Evolutionary conservation across 2,888 invertebrate genomes (phyloP).

Genomic region (Bugula neritina): DNA sequence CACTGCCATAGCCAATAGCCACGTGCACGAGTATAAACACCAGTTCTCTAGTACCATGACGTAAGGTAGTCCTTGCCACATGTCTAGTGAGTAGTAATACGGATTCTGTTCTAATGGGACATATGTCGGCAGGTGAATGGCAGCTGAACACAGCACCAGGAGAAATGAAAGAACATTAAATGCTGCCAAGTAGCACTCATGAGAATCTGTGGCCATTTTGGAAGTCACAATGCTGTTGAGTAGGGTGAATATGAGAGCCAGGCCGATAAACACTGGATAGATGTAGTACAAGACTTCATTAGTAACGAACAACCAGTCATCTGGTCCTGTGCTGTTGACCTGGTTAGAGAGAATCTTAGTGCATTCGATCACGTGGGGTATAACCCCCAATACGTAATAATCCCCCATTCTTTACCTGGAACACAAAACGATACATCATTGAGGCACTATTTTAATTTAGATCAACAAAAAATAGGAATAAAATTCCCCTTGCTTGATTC

Average conservation of each 20-base stretch:
- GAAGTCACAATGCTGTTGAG: constrained; percentile 42
- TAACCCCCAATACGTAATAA: background rate
- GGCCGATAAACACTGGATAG: constrained; percentile 40
- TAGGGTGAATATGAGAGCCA: constrained; percentile 41
- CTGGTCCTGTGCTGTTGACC: background rate
- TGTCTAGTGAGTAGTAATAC: background rate
- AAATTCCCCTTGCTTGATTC: too few relatives aligned
- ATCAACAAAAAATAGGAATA: too few relatives aligned
- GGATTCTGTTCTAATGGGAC: background rate
- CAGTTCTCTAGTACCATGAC: constrained; percentile 36
- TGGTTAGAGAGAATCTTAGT: background rate
- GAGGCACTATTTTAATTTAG: too few relatives aligned
- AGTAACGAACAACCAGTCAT: constrained; percentile 13
- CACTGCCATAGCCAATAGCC: constrained; percentile 47
- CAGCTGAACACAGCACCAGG: constrained; percentile 36
- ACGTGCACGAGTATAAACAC: constrained; percentile 45
- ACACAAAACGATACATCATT: too few relatives aligned
- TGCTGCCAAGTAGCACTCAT: constrained; percentile 46
- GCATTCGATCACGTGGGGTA: background rate
- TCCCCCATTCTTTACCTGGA: background rate
- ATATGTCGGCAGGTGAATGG: constrained; percentile 41
- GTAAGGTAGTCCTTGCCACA: background rate
- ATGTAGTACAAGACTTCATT: constrained; percentile 37
- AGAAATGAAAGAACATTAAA: constrained; percentile 38
- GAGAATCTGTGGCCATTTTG: constrained; percentile 39